phyloP scores from a whole-genome alignment of 2,113 vertebrate genomes.

The Chaetura pelagica region DNA sequence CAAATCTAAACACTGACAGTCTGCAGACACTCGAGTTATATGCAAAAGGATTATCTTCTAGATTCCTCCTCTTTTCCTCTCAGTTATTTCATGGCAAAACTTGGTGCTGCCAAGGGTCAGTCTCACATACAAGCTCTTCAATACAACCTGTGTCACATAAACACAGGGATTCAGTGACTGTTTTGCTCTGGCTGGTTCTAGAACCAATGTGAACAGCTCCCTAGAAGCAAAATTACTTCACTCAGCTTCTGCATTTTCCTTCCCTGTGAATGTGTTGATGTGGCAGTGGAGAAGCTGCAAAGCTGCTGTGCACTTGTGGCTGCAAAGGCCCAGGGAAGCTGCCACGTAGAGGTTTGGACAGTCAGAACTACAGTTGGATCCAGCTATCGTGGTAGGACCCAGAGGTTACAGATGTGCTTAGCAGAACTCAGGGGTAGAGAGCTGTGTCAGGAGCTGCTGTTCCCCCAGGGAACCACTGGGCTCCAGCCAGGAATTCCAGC shows the following conservation, averaged over 20 bases:
- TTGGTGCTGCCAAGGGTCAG: not conserved
- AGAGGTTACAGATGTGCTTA: not conserved
- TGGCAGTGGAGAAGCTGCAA: not conserved
- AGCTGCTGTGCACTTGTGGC: not conserved
- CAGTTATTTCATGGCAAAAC: not conserved
- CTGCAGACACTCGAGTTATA: not conserved
- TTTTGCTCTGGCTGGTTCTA: slow-evolving; percentile 22
- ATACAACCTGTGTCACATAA: not conserved
- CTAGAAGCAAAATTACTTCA: slow-evolving; percentile 33
- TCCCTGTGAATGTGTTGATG: slow-evolving; percentile 3
- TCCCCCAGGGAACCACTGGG: rapidly evolving
- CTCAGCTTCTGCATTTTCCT: slow-evolving; percentile 22
- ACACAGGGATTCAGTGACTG: rapidly evolving
- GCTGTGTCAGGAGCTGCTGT: not conserved
- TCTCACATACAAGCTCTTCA: not conserved
- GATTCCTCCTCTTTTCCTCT: not conserved
- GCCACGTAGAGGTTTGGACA: not conserved
- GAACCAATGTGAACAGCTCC: slow-evolving; percentile 43
- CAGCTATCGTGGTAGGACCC: rapidly evolving
- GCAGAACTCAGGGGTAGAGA: rapidly evolving
- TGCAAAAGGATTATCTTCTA: not conserved
- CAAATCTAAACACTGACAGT: not conserved
- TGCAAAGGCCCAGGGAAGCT: not conserved
- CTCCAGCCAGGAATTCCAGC: not conserved
- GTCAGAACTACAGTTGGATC: not conserved